These are phyloP conservation scores for Ploceus nigricollis DNA, from an alignment of 2,113 vertebrate genomes.

Conservation along the genomic window DNA sequence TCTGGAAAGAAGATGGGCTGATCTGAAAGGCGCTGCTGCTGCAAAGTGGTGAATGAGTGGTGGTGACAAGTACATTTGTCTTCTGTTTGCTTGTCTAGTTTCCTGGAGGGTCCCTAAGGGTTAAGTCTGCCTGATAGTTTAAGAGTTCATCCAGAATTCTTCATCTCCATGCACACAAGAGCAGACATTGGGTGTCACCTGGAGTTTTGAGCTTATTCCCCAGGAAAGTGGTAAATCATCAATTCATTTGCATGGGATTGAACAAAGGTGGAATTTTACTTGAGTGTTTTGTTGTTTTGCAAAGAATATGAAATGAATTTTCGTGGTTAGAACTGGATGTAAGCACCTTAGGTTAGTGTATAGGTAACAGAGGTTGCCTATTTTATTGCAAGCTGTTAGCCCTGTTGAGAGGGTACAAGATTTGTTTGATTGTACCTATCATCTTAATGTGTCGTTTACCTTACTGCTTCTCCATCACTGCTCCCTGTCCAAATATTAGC, in stretches of 20 bases:
- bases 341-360: background rate
- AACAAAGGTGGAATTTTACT: background rate
- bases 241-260: background rate
- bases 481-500: constrained; percentile 45
- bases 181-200: background rate
- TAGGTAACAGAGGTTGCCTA: constrained; percentile 4
- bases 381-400: constrained; percentile 19
- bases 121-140: background rate
- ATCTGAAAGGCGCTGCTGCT: background rate
- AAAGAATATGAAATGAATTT: background rate
- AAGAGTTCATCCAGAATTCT: background rate
- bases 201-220: background rate
- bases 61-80: background rate
- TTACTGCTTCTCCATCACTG: background rate
- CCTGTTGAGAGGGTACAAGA: background rate
- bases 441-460: background rate
- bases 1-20: background rate
- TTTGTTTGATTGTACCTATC: background rate
- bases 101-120: background rate
- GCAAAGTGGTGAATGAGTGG: background rate
- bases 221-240: background rate
- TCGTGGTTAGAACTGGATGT: background rate
- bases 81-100: background rate
- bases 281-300: background rate
- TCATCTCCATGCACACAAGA: background rate